Conservation (phyloP, 2,113 vertebrate species). For the Columba livia region DNA sequence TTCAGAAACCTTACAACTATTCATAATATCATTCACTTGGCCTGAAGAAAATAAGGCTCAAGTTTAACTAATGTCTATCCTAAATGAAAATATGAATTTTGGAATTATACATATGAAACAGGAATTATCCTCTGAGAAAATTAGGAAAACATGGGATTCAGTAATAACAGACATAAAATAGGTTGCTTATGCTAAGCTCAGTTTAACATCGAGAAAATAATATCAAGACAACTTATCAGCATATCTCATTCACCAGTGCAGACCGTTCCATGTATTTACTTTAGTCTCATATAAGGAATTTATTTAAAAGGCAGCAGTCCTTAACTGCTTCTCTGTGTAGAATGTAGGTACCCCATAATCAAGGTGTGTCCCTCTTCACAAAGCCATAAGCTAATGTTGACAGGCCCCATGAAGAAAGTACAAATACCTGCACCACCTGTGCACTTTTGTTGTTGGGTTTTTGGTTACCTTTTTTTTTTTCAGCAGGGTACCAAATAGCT, state of each 20-base stretch:
- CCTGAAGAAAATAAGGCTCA: background rate
- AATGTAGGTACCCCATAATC: background rate
- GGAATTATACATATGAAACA: background rate
- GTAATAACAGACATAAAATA: background rate
- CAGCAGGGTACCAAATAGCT: background rate
- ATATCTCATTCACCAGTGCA: background rate
- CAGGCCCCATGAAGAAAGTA: background rate
- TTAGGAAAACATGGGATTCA: background rate
- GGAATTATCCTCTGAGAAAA: background rate
- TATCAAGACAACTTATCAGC: background rate
- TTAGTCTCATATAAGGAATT: background rate
- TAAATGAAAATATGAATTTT: background rate
- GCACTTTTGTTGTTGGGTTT: background rate
- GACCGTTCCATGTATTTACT: background rate
- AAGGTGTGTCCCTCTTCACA: background rate
- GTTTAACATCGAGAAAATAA: background rate
- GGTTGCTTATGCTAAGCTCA: background rate
- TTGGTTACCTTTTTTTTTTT: background rate
- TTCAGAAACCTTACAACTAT: background rate
- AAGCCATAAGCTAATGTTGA: background rate
- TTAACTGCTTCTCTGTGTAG: background rate
- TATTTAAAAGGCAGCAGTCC: background rate
- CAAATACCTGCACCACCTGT: background rate
- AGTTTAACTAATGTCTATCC: background rate
- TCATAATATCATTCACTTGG: background rate